Evolutionary conservation across 2,888 invertebrate species (phyloP).

Genomic region (Amorpha juglandis): DNA sequence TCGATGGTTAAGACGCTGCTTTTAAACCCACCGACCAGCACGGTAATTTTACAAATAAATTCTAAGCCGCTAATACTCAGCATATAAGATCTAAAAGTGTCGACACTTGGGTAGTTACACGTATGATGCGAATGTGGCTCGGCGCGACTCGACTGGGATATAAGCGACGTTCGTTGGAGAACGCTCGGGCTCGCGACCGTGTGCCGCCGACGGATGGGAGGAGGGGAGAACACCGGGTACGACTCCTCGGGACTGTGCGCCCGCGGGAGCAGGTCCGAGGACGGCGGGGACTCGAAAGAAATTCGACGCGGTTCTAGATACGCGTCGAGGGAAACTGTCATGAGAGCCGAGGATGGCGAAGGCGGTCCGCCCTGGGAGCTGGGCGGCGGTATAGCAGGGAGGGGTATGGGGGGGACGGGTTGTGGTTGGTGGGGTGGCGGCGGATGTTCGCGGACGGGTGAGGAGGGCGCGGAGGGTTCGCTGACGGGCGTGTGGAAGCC

Average conservation of each 20-base stretch:
- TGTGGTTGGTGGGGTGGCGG: slow-evolving; percentile 85
- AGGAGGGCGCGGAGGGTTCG: slow-evolving; percentile 78
- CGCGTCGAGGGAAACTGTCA: slow-evolving; percentile 93
- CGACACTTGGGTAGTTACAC: slow-evolving; percentile 85
- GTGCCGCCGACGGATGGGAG: slow-evolving; percentile 89
- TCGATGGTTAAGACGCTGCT: background rate
- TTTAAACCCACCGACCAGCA: background rate
- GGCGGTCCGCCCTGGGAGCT: slow-evolving; percentile 81
- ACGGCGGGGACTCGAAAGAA: slow-evolving; percentile 91
- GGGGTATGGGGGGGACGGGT: slow-evolving; percentile 84
- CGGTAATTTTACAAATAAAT: background rate
- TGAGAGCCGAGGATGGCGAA: slow-evolving; percentile 92
- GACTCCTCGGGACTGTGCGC: slow-evolving; percentile 91
- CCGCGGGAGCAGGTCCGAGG: slow-evolving; percentile 88
- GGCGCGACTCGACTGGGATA: slow-evolving; percentile 90
- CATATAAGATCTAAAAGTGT: background rate
- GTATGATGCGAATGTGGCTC: slow-evolving; percentile 92
- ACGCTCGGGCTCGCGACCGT: slow-evolving; percentile 75
- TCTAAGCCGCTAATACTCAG: slow-evolving; percentile 22
- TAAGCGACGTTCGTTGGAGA: slow-evolving; percentile 89
- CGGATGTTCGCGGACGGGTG: slow-evolving; percentile 51
- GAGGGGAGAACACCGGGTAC: slow-evolving; percentile 93
- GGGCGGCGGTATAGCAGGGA: slow-evolving; percentile 58
- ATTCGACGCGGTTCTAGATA: slow-evolving; percentile 93
- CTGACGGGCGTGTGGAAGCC: slow-evolving; percentile 92